Conservation (phyloP, 2,888 invertebrate genomes). For the Amorpha juglandis region DNA sequence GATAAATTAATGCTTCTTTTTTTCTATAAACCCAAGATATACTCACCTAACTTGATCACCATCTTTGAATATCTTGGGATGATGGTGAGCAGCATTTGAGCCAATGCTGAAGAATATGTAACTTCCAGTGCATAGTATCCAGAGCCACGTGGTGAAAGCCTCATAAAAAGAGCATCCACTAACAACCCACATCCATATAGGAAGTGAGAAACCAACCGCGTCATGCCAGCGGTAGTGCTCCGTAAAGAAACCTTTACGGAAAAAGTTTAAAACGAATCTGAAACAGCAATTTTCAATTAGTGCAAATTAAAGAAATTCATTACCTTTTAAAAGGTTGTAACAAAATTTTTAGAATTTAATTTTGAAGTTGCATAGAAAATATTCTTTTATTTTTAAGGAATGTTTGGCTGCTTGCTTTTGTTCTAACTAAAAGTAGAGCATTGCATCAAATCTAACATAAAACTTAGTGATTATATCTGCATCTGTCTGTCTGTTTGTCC, state of each 20-base stretch:
- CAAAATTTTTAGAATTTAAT: not conserved
- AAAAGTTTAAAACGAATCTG: constrained; percentile 56
- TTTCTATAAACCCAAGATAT: not conserved
- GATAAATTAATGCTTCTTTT: no score
- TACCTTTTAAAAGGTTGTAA: not conserved
- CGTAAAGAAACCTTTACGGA: constrained; percentile 56
- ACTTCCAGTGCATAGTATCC: constrained; percentile 83
- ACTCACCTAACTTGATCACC: constrained; percentile 88
- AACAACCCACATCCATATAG: constrained; percentile 69
- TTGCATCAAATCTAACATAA: no score
- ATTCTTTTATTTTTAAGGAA: not conserved
- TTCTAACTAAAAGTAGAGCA: not conserved
- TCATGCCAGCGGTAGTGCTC: constrained; percentile 69
- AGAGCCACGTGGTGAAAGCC: constrained; percentile 81
- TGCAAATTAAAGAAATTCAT: not conserved
- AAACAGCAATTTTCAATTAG: constrained; percentile 33
- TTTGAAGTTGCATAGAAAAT: not conserved
- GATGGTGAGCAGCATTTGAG: constrained; percentile 91
- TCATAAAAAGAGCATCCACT: constrained; percentile 58
- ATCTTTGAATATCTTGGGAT: constrained; percentile 91
- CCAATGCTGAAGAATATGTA: constrained; percentile 87
- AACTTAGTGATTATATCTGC: no score
- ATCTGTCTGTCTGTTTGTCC: no score
- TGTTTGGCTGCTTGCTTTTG: not conserved
- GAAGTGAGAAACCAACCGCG: constrained; percentile 63